phyloP scores from a whole-genome alignment of 2,797 vertebrate genomes.

The Anguilla megastoma region DNA sequence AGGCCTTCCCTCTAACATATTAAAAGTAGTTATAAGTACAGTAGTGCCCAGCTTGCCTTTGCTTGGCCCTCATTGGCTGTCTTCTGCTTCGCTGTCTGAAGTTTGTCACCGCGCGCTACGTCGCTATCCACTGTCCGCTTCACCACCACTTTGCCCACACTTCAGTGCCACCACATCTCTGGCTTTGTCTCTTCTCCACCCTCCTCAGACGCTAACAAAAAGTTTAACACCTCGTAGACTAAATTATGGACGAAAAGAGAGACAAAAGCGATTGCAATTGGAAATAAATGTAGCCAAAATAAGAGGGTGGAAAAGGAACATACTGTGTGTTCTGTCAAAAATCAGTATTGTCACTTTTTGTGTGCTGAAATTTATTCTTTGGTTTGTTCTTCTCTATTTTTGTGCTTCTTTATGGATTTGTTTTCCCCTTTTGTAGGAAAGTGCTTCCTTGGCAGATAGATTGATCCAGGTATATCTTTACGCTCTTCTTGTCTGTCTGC shows the following conservation, averaged over 20 bases:
- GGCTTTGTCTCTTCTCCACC: conserved; percentile 56
- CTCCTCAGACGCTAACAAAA: not conserved
- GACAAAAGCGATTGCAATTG: not conserved
- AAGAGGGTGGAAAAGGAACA: conserved; percentile 74
- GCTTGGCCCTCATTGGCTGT: conserved; percentile 34
- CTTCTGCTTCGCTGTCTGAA: conserved; percentile 49
- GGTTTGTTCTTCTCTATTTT: conserved; percentile 68
- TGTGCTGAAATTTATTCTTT: conserved; percentile 76
- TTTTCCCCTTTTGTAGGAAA: conserved; percentile 97
- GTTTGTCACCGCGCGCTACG: conserved; percentile 39
- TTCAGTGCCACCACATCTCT: conserved; percentile 45
- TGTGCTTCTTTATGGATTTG: conserved; percentile 82
- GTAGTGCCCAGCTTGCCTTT: not conserved
- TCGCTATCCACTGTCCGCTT: conserved; percentile 46
- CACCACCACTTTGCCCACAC: conserved; percentile 50
- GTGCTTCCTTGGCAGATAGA: conserved; percentile 99
- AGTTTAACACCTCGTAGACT: not conserved
- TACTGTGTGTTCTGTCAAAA: conserved; percentile 65
- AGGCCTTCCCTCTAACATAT: not conserved
- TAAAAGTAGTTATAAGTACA: not conserved
- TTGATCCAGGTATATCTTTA: conserved; percentile 97
- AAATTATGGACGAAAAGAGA: not conserved
- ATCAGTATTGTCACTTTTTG: conserved; percentile 71
- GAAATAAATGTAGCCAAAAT: not conserved
- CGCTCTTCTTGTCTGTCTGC: conserved; percentile 55